Evolutionary conservation across 2,797 vertebrate species (phyloP), one percentile per base, ranked within the genome.

Genomic region (Tenualosa thibaudeaui): DNA sequence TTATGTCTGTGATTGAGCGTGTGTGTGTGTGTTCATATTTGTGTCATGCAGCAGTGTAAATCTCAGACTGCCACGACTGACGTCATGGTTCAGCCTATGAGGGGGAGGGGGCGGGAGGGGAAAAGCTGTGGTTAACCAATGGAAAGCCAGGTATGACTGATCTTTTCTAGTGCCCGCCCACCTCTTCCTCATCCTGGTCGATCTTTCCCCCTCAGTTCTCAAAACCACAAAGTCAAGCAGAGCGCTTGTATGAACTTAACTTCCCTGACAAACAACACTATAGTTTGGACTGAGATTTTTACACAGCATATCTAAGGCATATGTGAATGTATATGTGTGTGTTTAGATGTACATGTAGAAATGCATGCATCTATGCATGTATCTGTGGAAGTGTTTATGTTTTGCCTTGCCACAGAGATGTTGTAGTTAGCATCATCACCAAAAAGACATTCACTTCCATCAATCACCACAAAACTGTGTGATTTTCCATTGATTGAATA

Each of bases 61-160:
- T 95, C 94, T 94, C 94, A 93, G 94, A 93, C 83, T 58, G 84
- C 17, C 17, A 60, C 81, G 68, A 82, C 88, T 85, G 81, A 82
- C 88, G 62, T 90, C 88, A 89, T 88, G 88, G 94, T 4, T 5
- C 78, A 81, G 85, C 85, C 81, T 89, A 86, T 22, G 65, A 82
- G 81, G 68, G 78, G 83, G 26, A 82, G 86, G 84, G 87, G 88
- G 86, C 83, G 86, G 88, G 81, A 40, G 31, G 50, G 89, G 89
- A 87, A 50, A 54, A 81, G 54, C 85, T 85, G 94, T 93, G 95
- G 94, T 95, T 94, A 94, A 94, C 93, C 94, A 94, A 84, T 93
- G 93, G 93, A 95, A 94, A 86, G 84, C 90, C 37, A 88, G 86
- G 90, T 92, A 83, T 92, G 88, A 85, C 40, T 78, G 50, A 51